Conservation (phyloP, 2,888 invertebrate species). For the Drosophila eohydei region DNA sequence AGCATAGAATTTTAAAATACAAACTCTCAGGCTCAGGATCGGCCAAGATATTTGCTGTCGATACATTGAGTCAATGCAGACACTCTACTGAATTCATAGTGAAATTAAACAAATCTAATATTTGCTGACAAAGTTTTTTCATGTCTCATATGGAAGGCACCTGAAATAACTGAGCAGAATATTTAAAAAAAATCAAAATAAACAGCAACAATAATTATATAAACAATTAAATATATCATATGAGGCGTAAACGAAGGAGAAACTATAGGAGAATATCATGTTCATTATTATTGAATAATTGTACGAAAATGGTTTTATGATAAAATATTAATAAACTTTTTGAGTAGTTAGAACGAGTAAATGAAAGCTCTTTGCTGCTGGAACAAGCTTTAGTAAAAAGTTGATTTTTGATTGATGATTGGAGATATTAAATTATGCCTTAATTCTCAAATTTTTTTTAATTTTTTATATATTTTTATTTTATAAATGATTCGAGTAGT, state of each 20-base stretch:
- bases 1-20: background rate
- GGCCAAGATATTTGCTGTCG: background rate
- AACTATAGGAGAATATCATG: conserved; percentile 26
- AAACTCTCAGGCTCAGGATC: background rate
- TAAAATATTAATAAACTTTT: conserved; percentile 20
- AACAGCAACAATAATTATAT: conserved; percentile 28
- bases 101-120: conserved; percentile 16
- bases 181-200: conserved; percentile 28
- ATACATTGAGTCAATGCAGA: background rate
- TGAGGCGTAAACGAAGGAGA: conserved; percentile 1
- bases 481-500: background rate
- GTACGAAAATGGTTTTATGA: conserved; percentile 9
- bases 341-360: conserved; percentile 5
- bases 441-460: background rate
- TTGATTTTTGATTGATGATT: background rate
- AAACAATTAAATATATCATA: conserved; percentile 29
- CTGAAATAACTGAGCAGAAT: conserved; percentile 7
- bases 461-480: background rate
- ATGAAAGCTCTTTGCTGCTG: conserved; percentile 13
- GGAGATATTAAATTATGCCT: too few relatives aligned
- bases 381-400: background rate
- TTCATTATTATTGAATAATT: conserved; percentile 31
- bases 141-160: conserved; percentile 8
- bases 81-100: background rate
- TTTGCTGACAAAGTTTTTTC: conserved; percentile 30